These are phyloP conservation scores for Myotis myotis DNA, from an alignment of 2,797 vertebrate species.

Conservation along the genomic window DNA sequence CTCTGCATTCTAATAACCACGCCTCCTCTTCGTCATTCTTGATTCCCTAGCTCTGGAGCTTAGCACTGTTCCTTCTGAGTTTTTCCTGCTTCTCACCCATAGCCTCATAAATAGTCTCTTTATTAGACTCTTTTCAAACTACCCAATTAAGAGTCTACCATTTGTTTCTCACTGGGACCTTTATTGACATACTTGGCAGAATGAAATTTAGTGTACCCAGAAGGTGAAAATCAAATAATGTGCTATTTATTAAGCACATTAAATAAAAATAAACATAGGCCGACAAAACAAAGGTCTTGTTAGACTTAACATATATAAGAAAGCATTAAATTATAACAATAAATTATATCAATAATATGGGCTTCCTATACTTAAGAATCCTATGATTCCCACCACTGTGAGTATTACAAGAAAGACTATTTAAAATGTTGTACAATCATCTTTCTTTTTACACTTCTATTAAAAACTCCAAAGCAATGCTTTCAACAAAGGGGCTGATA, in stretches of 20 bases:
- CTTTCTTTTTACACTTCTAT: slow-evolving; percentile 4
- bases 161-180: slow-evolving; percentile 31
- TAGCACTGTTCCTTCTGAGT: not conserved
- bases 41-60: not conserved
- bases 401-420: not conserved
- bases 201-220: slow-evolving; percentile 26
- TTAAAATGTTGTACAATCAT: not conserved
- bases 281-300: not conserved
- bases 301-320: slow-evolving; percentile 15
- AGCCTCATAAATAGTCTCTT: slow-evolving; percentile 1
- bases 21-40: not conserved
- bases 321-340: slow-evolving; percentile 29
- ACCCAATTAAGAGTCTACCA: not conserved
- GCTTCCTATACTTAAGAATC: slow-evolving; percentile 19
- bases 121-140: slow-evolving; percentile 40
- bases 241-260: slow-evolving; percentile 40
- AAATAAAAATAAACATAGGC: slow-evolving; percentile 50
- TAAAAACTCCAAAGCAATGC: not conserved
- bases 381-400: not conserved
- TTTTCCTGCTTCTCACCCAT: not conserved
- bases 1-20: not conserved
- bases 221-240: slow-evolving; percentile 47
- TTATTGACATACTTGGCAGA: slow-evolving; percentile 3
- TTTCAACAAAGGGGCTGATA: not conserved
- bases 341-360: not conserved